Evolutionary conservation across 2,113 vertebrate genomes (phyloP).

Genomic region (Chitala chitala): DNA sequence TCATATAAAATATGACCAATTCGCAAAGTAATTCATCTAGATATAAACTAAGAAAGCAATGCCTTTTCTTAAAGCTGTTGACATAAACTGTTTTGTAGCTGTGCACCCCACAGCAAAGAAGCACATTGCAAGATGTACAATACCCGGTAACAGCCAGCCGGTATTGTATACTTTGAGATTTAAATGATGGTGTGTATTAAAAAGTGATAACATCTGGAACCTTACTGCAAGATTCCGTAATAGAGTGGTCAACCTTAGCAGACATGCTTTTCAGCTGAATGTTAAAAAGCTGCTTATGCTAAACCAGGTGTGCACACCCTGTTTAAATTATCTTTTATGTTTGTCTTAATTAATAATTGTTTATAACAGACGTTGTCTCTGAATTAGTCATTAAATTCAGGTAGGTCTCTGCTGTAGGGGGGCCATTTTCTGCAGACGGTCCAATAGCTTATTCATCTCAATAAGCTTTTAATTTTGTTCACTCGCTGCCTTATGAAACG

Average conservation of each 20-base stretch:
- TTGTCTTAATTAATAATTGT: slow-evolving; percentile 31
- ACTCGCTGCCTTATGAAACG: slow-evolving; percentile 29
- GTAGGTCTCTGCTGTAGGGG: slow-evolving; percentile 28
- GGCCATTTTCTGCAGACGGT: slow-evolving; percentile 21
- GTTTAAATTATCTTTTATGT: background rate
- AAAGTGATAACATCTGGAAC: background rate
- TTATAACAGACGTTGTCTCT: slow-evolving; percentile 29
- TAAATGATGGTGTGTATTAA: background rate
- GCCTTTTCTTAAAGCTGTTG: background rate
- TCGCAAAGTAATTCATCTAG: background rate
- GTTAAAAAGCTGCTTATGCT: background rate
- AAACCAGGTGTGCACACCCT: background rate
- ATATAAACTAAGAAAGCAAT: background rate
- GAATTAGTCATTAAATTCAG: slow-evolving; percentile 30
- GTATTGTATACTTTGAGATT: background rate
- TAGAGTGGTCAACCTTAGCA: background rate
- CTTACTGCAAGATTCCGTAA: background rate
- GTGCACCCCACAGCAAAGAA: background rate
- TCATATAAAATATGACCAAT: background rate
- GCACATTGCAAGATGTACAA: background rate
- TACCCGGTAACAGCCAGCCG: background rate
- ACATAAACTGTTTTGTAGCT: background rate
- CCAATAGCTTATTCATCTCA: slow-evolving; percentile 44
- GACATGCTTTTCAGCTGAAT: background rate
- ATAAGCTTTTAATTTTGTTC: slow-evolving; percentile 16